Percentiles rank a stretch among this genome's conserved stretches.
Conservation (phyloP, 2,113 vertebrate genomes). For the Chloebia gouldiae region DNA sequence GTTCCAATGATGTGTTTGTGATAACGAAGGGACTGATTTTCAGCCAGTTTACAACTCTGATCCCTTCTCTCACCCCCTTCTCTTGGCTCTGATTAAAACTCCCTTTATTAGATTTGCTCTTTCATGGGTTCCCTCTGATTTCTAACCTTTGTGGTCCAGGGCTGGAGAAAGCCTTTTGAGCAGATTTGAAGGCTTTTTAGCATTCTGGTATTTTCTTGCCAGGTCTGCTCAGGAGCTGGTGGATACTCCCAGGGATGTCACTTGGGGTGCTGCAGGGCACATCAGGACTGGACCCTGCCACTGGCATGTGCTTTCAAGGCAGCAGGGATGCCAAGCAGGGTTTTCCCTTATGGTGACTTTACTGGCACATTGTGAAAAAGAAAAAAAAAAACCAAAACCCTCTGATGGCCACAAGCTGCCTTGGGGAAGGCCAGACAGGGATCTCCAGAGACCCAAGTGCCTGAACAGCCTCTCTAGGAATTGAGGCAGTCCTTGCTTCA, state of each 20-base stretch:
- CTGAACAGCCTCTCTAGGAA: not conserved
- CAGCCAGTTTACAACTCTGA: slow-evolving; percentile 31
- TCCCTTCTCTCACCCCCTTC: not conserved
- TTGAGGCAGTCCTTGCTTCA: not conserved
- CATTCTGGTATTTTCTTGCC: not conserved
- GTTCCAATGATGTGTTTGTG: slow-evolving; percentile 5
- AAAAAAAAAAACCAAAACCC: not conserved
- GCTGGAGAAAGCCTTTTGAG: not conserved
- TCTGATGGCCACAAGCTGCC: not conserved
- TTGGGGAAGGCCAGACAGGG: not conserved
- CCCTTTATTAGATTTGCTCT: slow-evolving; percentile 19
- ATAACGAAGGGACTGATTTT: slow-evolving; percentile 10
- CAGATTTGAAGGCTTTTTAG: not conserved
- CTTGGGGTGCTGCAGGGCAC: not conserved
- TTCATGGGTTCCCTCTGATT: not conserved
- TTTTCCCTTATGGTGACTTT: not conserved
- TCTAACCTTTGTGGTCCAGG: not conserved
- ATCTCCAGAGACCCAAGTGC: not conserved
- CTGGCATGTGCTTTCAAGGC: not conserved
- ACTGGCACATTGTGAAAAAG: not conserved
- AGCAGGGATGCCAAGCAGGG: not conserved
- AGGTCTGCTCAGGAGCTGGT: not conserved
- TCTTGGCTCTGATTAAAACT: slow-evolving; percentile 1
- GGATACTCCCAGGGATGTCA: not conserved
- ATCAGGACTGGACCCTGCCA: not conserved